Evolutionary conservation across 1,140 invertebrate genomes (phyloP).

Genomic region (Acarapis woodi): DNA sequence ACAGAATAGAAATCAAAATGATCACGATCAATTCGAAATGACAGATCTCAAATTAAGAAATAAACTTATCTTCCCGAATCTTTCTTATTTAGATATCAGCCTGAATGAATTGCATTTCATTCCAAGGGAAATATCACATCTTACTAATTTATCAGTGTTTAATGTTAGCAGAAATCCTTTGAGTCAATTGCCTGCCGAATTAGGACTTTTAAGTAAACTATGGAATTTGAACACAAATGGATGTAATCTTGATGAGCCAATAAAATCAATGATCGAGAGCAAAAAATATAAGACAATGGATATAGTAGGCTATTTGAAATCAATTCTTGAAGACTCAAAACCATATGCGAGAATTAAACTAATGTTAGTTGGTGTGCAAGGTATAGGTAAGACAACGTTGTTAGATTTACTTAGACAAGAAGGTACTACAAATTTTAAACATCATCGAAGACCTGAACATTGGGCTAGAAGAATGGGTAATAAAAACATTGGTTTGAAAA

Average conservation of each 20-base stretch:
- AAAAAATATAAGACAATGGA: constrained; percentile 88
- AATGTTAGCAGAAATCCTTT: constrained; percentile 68
- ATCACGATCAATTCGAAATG: not conserved
- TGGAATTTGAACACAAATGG: constrained; percentile 85
- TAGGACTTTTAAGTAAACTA: constrained; percentile 64
- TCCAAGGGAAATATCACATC: constrained; percentile 50
- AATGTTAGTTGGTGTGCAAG: constrained; percentile 85
- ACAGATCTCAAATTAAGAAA: not conserved
- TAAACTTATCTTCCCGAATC: constrained; percentile 55
- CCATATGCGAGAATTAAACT: constrained; percentile 85
- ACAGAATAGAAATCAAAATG: not conserved
- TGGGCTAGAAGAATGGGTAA: constrained; percentile 84
- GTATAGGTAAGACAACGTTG: constrained; percentile 75
- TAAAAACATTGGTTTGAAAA: constrained; percentile 41
- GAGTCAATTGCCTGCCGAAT: constrained; percentile 59
- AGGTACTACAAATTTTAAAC: constrained; percentile 37
- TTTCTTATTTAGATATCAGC: constrained; percentile 80
- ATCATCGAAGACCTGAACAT: constrained; percentile 48
- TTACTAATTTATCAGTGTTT: constrained; percentile 64
- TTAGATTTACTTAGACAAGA: constrained; percentile 59
- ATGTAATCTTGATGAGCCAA: constrained; percentile 56
- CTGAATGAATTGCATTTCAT: constrained; percentile 52
- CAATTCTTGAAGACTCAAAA: constrained; percentile 35
- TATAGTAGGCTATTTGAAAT: constrained; percentile 74
- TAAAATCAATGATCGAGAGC: constrained; percentile 66